Evolutionary conservation across 2,113 vertebrate species (phyloP).

Genomic region (Nesogale talazaci): DNA sequence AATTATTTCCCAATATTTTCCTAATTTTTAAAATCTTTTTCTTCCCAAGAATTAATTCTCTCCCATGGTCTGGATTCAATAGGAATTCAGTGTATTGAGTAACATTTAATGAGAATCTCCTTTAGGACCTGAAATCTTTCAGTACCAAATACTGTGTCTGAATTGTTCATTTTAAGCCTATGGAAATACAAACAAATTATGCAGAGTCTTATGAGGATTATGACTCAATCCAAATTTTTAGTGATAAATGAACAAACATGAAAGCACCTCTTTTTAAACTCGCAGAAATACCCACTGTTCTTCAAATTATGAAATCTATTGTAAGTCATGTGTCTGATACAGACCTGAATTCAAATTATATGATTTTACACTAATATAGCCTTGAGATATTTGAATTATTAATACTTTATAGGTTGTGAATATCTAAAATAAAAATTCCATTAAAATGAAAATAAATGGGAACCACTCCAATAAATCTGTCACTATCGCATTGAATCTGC

Average conservation of each 20-base stretch:
- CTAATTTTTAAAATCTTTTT: slow-evolving; percentile 41
- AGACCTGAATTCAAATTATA: slow-evolving; percentile 38
- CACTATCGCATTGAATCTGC: background rate
- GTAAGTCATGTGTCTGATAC: background rate
- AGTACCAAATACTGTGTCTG: slow-evolving; percentile 56
- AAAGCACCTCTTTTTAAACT: background rate
- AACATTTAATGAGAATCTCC: slow-evolving; percentile 55
- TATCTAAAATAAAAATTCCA: background rate
- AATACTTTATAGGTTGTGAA: background rate
- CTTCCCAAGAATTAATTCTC: slow-evolving; percentile 11
- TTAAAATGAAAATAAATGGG: background rate
- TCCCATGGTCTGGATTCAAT: slow-evolving; percentile 23
- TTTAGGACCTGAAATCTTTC: slow-evolving; percentile 50
- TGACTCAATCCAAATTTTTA: slow-evolving; percentile 29
- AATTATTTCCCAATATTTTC: slow-evolving; percentile 4
- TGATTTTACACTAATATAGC: slow-evolving; percentile 19
- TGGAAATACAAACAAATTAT: slow-evolving; percentile 53
- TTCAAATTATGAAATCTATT: background rate
- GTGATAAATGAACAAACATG: slow-evolving; percentile 20
- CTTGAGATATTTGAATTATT: slow-evolving; percentile 1
- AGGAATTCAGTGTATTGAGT: slow-evolving; percentile 57
- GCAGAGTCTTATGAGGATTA: slow-evolving; percentile 26
- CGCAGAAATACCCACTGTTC: background rate
- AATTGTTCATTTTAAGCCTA: slow-evolving; percentile 52
- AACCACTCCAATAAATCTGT: background rate